Evolutionary conservation across 2,797 vertebrate genomes (phyloP), one percentile per base, ranked within the genome.

Genomic region (Clamator glandarius): DNA sequence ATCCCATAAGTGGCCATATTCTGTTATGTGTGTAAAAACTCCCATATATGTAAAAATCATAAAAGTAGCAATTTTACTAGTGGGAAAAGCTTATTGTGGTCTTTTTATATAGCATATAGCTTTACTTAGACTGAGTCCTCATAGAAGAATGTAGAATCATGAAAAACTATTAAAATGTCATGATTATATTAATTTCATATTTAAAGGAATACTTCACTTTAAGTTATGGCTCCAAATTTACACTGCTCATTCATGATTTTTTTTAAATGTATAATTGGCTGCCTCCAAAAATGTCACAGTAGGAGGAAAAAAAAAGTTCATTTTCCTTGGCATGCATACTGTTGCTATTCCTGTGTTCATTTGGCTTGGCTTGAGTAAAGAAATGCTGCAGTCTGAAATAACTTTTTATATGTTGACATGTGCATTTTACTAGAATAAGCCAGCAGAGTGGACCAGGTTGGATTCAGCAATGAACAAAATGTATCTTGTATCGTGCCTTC

Each of bases 381-480:
- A 96, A 95, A 95, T 42, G 52, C 91, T 95, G 79, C 87, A 91
- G 92, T 95, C 94, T 94, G 95, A 96, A 97, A 96, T 96, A 97
- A 87, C 94, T 94, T 96, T 95, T 96, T 94, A 91, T 94, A 91
- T 91, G 88, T 96, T 97, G 95, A 96, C 97, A 96, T 97, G 94
- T 97, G 97, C 96, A 92, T 98, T 97, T 97, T 97, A 97, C 97
- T 94, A 95, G 97, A 95, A 94, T 62, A 93, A 90, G 93, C 96
- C 97, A 98, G 96, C 97, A 95, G 90, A 96, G 95, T 96, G 90
- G 97, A 98, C 97, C 96, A 84, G 96, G 96, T 84, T 84, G 96
- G 95, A 97, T 97, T 97, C 98, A 98, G 98, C 98, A 98, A 98
- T 96, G 98, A 98, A 97, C 83, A 93, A 84, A 96, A 93, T 90